Evolutionary conservation across 2,888 invertebrate species (phyloP), one percentile per base, ranked within the genome.

Genomic region (Lordiphosa fenestrarum): DNA sequence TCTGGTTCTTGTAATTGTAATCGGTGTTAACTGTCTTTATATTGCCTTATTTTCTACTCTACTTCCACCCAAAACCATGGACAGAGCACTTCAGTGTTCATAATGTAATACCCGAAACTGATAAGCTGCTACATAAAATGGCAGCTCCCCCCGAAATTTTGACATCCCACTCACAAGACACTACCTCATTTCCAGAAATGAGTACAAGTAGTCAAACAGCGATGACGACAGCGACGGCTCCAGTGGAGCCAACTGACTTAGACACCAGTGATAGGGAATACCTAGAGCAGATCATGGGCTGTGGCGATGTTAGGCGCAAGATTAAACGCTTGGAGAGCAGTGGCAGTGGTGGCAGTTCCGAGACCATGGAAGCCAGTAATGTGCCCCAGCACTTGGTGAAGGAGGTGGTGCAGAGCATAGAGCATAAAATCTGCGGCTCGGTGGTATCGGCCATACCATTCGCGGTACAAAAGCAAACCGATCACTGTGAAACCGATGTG

Each of bases 301-400:
- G 91, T 44, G 91, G 91, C 30, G 92, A 92, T 84, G 92, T 92
- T 7, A 91, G 90, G 86, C 91, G 91, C 10, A 91, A 91, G 82
- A 90, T 92, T 47, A 89, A 90, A 85, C 85, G 90, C 44, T 71
- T 92, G 44, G 92, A 92, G 84, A 82, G 72, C 51, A 72, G 53
- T 55, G 70, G 67, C 51, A 75, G 69, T 47, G 69, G 69, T 47
- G 69, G 68, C 51, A 75, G 69, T 49, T 69, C 71, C 12, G 80
- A 80, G 37, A 67, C 81, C 10, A 41, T 73, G 62, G 85, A 84
- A 25, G 49, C 71, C 1, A 54, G 36, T 44, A 48, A 25, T 36
- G 35, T 59, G 6, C 70, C 77, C 30, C 84, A 82, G 53, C 69
- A 69, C 39, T 78, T 80, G 69, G 92, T 92, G 4, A 91, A 90